Evolutionary conservation across 2,797 vertebrate genomes (phyloP).

Genomic region (Manis pentadactyla): DNA sequence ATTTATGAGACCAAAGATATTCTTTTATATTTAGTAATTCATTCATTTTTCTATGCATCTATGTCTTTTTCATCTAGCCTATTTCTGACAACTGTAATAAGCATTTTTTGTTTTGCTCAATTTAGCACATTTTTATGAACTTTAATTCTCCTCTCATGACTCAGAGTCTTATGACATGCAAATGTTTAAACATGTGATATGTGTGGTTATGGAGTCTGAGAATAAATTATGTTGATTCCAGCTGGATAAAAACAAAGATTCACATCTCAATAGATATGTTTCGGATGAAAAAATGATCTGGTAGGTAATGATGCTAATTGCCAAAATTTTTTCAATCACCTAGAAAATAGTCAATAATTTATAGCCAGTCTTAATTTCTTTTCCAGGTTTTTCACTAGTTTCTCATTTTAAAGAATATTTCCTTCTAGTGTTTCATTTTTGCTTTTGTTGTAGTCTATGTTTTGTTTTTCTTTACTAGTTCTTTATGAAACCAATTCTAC

Average conservation of each 20-base stretch:
- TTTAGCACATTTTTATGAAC: neutral
- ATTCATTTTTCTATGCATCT: neutral
- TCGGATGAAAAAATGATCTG: neutral
- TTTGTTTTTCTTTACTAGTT: neutral
- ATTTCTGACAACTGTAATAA: neutral
- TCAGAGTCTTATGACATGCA: neutral
- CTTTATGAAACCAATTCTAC: neutral
- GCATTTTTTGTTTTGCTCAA: neutral
- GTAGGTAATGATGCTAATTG: neutral
- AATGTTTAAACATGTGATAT: neutral
- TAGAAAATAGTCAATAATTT: neutral
- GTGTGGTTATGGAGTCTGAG: neutral
- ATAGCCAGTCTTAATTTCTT: neutral
- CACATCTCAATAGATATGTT: neutral
- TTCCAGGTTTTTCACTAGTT: neutral
- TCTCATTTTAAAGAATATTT: neutral
- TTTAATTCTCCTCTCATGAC: neutral
- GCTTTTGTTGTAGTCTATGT: neutral
- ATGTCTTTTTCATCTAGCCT: neutral
- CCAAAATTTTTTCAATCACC: neutral
- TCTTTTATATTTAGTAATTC: neutral
- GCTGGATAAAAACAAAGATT: neutral
- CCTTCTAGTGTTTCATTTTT: neutral
- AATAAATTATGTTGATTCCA: neutral
- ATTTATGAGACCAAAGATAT: neutral